Base-by-base conservation (phyloP, 2,888 invertebrate genomes). In the Ectropis crepuscularia region DNA sequence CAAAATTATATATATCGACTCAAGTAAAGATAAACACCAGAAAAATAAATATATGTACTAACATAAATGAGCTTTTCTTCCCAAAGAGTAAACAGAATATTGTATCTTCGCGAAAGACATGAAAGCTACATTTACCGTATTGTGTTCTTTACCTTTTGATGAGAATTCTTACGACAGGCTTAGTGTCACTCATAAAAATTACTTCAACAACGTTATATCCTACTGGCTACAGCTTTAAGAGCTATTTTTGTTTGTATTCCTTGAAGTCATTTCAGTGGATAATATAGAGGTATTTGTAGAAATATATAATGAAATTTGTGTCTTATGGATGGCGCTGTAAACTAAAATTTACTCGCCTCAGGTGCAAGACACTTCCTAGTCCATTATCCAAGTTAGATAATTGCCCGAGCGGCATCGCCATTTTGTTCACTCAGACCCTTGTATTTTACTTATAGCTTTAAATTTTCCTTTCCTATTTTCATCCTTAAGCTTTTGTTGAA, bases 111-210 rank as follows among this genome's bases (percentile, higher is more conserved):
- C 57, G 53, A 62, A 67, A 68, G 68, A 68, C 70, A 60, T 69
- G 61, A 69, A 70, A 65, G 64, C 60, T 57, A 70, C 61, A 57
- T 72, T 67, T 61, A 48, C 67, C 68, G 65, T 68, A 71, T 71
- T 70, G 72, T 72, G 60, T 72, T 70, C 64, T 63, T 65, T 68
- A 67, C 68, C 67, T 63, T 65, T 69, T 70, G 70, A 72, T 70
- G 69, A 69, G 66, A 57, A 72, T 70, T 72, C 72, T 70, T 72
- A 72, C 72, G 72, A 70, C 69, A 63, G 45, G 72, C 69, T 72
- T 67, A 69, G 67, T 50, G 54, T 59, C 60, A 57, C 65, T 57
- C 67, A 72, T 70, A 72, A 72, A 72, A 72, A 72, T 72, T 61
- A 72, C 64, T 68, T 38, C 54, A 60, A 57, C 66, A 62, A 67